Evolutionary conservation across 2,113 vertebrate genomes (phyloP).

Genomic region (Fulmarus glacialis): DNA sequence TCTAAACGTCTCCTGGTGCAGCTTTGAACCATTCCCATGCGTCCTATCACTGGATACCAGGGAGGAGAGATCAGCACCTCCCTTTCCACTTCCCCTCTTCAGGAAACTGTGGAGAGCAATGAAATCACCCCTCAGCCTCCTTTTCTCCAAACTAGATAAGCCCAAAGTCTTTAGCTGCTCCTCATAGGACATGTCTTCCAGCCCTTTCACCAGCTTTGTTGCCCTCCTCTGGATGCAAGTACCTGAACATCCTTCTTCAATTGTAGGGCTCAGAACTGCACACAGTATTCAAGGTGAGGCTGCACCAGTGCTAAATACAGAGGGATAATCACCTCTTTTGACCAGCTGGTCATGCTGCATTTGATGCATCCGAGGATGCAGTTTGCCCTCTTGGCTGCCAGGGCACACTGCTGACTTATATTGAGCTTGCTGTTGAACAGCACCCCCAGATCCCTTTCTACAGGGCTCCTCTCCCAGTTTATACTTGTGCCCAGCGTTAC

Average conservation of each 20-base stretch:
- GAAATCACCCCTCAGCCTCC: not conserved
- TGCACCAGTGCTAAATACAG: not conserved
- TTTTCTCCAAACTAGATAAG: not conserved
- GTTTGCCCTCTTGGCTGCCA: not conserved
- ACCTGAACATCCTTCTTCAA: no score
- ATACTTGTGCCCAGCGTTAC: not conserved
- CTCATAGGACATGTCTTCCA: not conserved
- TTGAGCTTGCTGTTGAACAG: not conserved
- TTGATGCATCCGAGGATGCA: not conserved
- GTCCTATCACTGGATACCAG: not conserved
- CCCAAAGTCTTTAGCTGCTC: not conserved
- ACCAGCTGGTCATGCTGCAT: not conserved
- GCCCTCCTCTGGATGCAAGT: no score
- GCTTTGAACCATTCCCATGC: accelerated
- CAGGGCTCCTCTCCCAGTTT: not conserved
- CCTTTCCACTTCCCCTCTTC: not conserved
- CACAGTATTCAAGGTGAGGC: not conserved
- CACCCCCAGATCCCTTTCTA: not conserved
- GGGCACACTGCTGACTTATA: not conserved
- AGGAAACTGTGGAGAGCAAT: not conserved
- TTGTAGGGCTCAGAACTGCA: no score
- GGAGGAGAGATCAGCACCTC: not conserved
- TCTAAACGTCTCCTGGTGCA: not conserved
- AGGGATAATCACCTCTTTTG: not conserved
- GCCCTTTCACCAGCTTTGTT: not conserved